Percentiles rank a stretch among this genome's conserved stretches.
Evolutionary conservation across 2,797 vertebrate species (phyloP).

Genomic region (Dryobates pubescens): DNA sequence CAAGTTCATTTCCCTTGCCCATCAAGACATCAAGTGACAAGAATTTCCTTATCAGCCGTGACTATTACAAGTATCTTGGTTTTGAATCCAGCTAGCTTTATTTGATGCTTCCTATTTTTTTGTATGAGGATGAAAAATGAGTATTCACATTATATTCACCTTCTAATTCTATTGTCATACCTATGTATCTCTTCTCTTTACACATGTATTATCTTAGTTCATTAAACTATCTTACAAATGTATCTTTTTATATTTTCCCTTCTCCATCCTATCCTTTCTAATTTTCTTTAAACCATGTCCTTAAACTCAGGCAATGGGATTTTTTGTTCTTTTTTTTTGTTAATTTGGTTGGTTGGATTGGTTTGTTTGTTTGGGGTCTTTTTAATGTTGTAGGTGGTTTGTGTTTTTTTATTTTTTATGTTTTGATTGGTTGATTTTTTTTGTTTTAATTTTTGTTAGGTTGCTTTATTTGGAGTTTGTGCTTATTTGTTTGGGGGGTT

Average conservation of each 20-base stretch:
- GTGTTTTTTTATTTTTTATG: too few relatives aligned
- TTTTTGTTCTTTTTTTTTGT: not conserved
- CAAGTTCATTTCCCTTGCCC: not conserved
- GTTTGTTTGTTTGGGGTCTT: too few relatives aligned
- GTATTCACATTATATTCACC: not conserved
- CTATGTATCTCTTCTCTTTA: not conserved
- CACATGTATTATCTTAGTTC: not conserved
- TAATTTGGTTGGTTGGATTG: too few relatives aligned
- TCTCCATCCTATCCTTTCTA: not conserved
- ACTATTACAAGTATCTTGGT: not conserved
- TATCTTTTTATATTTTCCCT: rapidly evolving
- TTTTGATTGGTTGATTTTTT: too few relatives aligned
- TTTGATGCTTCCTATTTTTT: not conserved
- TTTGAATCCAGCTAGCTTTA: rapidly evolving
- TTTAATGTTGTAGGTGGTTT: too few relatives aligned
- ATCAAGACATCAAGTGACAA: not conserved
- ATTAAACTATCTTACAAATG: not conserved
- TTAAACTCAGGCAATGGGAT: not conserved
- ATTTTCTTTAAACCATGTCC: not conserved
- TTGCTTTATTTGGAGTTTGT: too few relatives aligned
- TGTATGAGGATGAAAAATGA: not conserved
- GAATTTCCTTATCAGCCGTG: not conserved
- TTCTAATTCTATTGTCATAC: not conserved
- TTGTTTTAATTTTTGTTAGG: not conserved
- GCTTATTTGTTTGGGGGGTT: too few relatives aligned